Base-by-base conservation (phyloP, 1,140 invertebrate species). In the Drosophila rufa region DNA sequence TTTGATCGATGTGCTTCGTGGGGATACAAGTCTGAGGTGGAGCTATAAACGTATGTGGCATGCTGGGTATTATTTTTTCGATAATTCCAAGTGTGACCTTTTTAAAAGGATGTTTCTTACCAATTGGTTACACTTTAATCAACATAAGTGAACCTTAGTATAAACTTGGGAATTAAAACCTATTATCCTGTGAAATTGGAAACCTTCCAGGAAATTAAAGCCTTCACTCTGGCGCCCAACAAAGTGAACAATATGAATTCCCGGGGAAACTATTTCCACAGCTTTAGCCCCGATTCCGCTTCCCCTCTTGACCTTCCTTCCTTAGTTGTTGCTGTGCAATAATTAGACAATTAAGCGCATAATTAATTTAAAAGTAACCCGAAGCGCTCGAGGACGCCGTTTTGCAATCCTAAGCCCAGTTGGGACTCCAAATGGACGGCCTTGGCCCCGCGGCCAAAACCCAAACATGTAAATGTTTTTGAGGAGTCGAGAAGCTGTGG, bases 291-390 rank as follows among this genome's bases (percentile, higher is more conserved):
- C 3, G 47, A 15, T 46, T 22, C 22, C n/a, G 19, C 27, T 42
- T n/a, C 27, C 45, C 38, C 40, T 19, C 19, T 50, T 45, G 17
- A 38, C 46, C 46, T 46, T 38, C 30, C 19, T 40, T 56, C 36
- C 19, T 53, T 30, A 25, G 50, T 62, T 57, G 65, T 55, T 79
- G 38, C 40, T 66, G 36, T 55, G 50, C 56, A 68, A 90, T 90
- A 81, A 89, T 90, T 90, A 75, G 69, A 85, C 79, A 85, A 89
- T 90, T 90, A 85, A 81, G 75, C 78, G 69, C 77, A 83, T 84
- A 90, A 89, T 89, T 89, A 84, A 85, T 90, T 81, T 79, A 81
- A 84, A 81, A 81, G 64, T 66, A 75, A 76, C 57, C 64, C 67
- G 42, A 74, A 38, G 60, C 55, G 30, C 38, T 38, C 40, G 4